phyloP scores from a whole-genome alignment of 1,140 invertebrate genomes.

The Platyscapa corneri region DNA sequence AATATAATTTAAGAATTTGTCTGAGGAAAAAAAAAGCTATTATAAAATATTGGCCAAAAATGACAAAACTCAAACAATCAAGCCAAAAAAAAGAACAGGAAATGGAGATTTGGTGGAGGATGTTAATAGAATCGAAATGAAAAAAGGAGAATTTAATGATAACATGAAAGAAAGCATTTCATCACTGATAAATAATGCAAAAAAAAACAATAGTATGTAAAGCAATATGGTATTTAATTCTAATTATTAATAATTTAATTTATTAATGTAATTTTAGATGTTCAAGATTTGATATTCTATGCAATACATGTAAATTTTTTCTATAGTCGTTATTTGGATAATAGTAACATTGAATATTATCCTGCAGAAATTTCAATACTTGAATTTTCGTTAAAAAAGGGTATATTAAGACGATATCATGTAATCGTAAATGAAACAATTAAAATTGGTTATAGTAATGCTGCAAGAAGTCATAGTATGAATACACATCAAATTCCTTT shows the following conservation, averaged over 20 bases:
- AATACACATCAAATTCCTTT: conserved; percentile 74
- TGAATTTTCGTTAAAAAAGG: conserved; percentile 74
- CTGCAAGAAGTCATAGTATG: conserved; percentile 71
- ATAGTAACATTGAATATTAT: conserved; percentile 59
- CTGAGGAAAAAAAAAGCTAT: conserved; percentile 47
- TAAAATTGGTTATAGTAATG: conserved; percentile 74
- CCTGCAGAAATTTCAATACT: conserved; percentile 70
- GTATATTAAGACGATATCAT: conserved; percentile 74
- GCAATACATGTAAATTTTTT: conserved; percentile 73
- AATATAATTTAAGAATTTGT: conserved; percentile 53
- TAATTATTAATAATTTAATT: neutral
- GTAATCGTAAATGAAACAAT: conserved; percentile 72
- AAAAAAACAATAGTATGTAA: conserved; percentile 51
- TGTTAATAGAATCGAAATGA: conserved; percentile 34
- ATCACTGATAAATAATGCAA: conserved; percentile 34
- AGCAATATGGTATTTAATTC: neutral
- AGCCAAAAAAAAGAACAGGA: conserved; percentile 53
- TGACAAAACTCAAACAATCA: conserved; percentile 17
- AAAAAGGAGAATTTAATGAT: conserved; percentile 49
- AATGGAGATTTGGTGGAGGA: conserved; percentile 56
- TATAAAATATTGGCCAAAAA: conserved; percentile 56
- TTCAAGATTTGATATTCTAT: conserved; percentile 63
- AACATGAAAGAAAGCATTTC: conserved; percentile 60
- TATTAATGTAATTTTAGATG: conserved; percentile 52
- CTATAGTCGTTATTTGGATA: conserved; percentile 57